Percentiles rank a stretch among this genome's conserved stretches.
Conservation (phyloP, 2,113 vertebrate genomes). For the Conger conger region DNA sequence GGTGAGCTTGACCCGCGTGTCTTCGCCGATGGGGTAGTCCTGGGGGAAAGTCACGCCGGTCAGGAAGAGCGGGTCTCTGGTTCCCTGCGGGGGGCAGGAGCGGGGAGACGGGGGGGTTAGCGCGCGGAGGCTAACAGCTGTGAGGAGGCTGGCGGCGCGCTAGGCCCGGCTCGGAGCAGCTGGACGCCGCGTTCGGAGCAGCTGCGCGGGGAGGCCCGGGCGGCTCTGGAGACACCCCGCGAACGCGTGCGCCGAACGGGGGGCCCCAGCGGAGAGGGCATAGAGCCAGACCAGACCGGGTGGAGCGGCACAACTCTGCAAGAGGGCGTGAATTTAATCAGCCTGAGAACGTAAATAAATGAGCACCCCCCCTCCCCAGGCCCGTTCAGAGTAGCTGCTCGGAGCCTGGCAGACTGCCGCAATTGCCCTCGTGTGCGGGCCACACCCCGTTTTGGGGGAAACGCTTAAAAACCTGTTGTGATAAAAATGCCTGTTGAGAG, state of each 20-base stretch:
- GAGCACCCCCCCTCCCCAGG: not conserved
- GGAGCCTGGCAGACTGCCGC: slow-evolving; percentile 10
- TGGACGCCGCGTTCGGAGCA: slow-evolving; percentile 38
- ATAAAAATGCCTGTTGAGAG: slow-evolving; percentile 42
- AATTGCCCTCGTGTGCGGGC: too few species aligned
- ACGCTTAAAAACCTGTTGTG: slow-evolving; percentile 32
- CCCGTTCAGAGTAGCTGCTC: slow-evolving; percentile 17
- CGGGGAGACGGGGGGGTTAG: slow-evolving; percentile 56
- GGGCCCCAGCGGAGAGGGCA: not conserved
- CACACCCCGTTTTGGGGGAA: slow-evolving; percentile 19
- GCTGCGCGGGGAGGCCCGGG: slow-evolving; percentile 37
- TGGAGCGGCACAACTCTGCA: not conserved
- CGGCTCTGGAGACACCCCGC: not conserved
- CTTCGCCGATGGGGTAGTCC: slow-evolving; percentile 85
- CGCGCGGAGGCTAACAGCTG: slow-evolving; percentile 49
- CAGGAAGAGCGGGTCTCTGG: slow-evolving; percentile 93
- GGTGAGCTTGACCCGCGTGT: slow-evolving; percentile 89
- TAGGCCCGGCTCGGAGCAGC: slow-evolving; percentile 37
- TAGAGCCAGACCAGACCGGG: slow-evolving; percentile 6
- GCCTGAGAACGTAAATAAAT: not conserved
- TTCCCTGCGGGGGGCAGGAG: slow-evolving; percentile 81
- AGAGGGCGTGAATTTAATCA: slow-evolving; percentile 4
- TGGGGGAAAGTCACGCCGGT: slow-evolving; percentile 91
- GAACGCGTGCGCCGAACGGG: not conserved
- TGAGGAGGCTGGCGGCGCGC: slow-evolving; percentile 24